Evolutionary conservation across 1,140 invertebrate genomes (phyloP).

Genomic region (Bombus terrestris): DNA sequence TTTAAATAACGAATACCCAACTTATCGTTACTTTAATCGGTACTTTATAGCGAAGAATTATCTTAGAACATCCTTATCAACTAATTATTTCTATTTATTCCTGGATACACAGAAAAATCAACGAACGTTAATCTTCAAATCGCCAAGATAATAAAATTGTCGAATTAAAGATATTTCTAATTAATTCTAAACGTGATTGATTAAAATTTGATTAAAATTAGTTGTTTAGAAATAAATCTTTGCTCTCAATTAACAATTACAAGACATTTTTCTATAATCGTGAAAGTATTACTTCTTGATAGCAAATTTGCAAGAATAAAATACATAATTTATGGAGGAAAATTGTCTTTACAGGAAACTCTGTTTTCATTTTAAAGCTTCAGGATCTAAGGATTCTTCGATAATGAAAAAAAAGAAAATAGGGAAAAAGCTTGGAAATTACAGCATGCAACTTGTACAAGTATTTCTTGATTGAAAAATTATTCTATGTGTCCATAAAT

Average conservation of each 20-base stretch:
- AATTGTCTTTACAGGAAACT: no score
- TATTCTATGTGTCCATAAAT: not conserved
- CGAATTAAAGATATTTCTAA: not conserved
- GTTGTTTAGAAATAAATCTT: not conserved
- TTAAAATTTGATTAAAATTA: not conserved
- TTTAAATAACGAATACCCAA: constrained; percentile 11
- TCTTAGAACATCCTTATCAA: constrained; percentile 23
- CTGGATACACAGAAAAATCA: not conserved
- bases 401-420: no score
- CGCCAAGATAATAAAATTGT: not conserved
- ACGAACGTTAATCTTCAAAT: not conserved
- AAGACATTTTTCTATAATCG: not conserved
- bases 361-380: no score
- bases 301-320: not conserved
- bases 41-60: constrained; percentile 40
- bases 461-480: not conserved
- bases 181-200: not conserved
- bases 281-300: not conserved
- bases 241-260: not conserved
- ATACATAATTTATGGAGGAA: not conserved
- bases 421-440: not conserved
- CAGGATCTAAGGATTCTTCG: no score
- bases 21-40: constrained; percentile 24
- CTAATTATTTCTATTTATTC: not conserved
- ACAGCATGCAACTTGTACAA: no score